These are phyloP conservation scores for Xestobium rufovillosum DNA, from an alignment of 2,888 invertebrate genomes.

Conservation along the genomic window DNA sequence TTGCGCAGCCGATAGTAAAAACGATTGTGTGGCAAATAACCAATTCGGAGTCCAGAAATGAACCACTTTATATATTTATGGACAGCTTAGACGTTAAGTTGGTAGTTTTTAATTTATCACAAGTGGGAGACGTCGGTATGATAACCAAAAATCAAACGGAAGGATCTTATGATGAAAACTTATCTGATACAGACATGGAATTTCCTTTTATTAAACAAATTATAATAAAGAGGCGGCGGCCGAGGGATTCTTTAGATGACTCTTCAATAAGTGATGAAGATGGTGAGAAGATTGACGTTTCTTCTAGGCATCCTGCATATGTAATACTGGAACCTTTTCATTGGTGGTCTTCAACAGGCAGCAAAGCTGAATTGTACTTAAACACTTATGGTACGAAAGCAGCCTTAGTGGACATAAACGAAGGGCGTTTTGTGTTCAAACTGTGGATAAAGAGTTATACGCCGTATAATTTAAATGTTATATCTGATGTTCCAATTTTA, in stretches of 20 bases:
- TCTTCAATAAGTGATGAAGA: not conserved
- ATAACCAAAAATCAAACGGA: slow-evolving; percentile 5
- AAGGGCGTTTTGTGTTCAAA: slow-evolving; percentile 24
- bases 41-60: slow-evolving; percentile 29
- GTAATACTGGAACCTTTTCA: slow-evolving; percentile 31
- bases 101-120: slow-evolving; percentile 31
- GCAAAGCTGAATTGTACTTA: slow-evolving; percentile 24
- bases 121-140: slow-evolving; percentile 25
- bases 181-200: too few relatives aligned
- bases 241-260: not conserved
- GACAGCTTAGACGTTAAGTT: slow-evolving; percentile 33
- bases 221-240: too few relatives aligned
- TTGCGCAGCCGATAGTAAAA: not conserved
- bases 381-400: slow-evolving; percentile 31
- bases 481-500: slow-evolving; percentile 29
- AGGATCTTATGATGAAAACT: too few relatives aligned
- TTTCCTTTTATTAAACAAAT: too few relatives aligned
- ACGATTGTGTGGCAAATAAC: not conserved
- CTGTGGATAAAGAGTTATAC: slow-evolving; percentile 33
- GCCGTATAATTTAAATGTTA: slow-evolving; percentile 28
- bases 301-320: slow-evolving; percentile 15
- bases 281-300: not conserved
- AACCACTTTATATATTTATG: slow-evolving; percentile 34
- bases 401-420: slow-evolving; percentile 27
- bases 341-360: slow-evolving; percentile 29